These are phyloP conservation scores for Podarcis raffonei DNA, from an alignment of 2,113 vertebrate genomes.

Conservation along the genomic window DNA sequence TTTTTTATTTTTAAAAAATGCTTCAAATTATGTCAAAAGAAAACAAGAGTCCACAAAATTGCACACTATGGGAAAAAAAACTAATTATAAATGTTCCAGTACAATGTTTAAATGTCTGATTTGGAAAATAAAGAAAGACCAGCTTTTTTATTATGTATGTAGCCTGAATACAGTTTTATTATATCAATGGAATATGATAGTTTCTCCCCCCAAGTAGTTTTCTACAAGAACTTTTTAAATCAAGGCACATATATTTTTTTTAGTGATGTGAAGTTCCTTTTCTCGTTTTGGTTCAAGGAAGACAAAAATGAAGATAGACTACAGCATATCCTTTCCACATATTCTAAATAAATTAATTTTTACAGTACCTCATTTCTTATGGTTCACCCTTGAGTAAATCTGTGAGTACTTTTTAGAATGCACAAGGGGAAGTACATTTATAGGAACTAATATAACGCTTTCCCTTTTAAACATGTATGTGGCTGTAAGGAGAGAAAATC, in stretches of 20 bases:
- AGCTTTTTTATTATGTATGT: not conserved
- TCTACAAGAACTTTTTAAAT: not conserved
- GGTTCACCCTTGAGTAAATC: not conserved
- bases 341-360: constrained; percentile 1
- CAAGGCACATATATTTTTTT: not conserved
- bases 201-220: not conserved
- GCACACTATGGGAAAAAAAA: too few relatives aligned
- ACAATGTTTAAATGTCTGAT: not conserved
- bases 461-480: not conserved
- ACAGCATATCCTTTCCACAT: not conserved
- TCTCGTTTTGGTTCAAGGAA: not conserved
- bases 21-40: too few relatives aligned
- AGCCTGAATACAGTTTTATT: not conserved
- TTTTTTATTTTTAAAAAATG: not conserved
- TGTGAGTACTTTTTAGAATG: constrained; percentile 6
- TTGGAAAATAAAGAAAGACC: not conserved
- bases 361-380: not conserved
- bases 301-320: not conserved
- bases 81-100: not conserved
- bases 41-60: too few relatives aligned
- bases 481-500: too few relatives aligned
- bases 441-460: not conserved
- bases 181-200: not conserved
- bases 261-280: not conserved
- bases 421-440: constrained; percentile 31